A percentile compares a stretch with the other conserved stretches of the same genome.
phyloP scores from a whole-genome alignment of 2,797 vertebrate genomes.

The Sphenodon punctatus region DNA sequence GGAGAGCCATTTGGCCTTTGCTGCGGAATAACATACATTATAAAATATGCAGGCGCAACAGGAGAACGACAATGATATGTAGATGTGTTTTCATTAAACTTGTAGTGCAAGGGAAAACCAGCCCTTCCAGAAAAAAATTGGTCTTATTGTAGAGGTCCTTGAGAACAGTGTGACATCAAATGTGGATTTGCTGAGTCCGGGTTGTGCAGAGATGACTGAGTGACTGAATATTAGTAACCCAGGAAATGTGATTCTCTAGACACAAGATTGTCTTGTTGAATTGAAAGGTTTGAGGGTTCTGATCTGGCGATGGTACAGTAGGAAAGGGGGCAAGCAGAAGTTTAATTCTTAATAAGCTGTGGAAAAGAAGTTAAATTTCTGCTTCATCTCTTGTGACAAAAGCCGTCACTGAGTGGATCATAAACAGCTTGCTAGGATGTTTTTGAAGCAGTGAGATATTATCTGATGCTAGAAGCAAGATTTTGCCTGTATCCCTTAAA shows the following conservation, averaged over 20 bases:
- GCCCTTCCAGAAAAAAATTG: neutral
- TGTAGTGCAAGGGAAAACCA: neutral
- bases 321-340: neutral
- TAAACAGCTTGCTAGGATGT: neutral
- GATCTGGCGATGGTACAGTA: rapidly evolving
- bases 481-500: neutral
- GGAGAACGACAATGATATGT: slow-evolving; percentile 11
- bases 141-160: neutral
- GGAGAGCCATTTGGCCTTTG: neutral
- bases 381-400: neutral
- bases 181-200: neutral
- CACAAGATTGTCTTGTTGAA: neutral
- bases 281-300: neutral
- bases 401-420: rapidly evolving
- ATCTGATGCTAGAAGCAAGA: neutral
- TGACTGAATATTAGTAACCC: neutral
- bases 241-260: neutral
- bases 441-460: neutral
- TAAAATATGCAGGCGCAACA: neutral
- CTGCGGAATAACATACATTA: slow-evolving; percentile 4
- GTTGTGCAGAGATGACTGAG: rapidly evolving
- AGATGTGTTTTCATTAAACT: neutral
- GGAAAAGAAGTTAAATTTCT: neutral
- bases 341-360: neutral
- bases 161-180: neutral